Evolutionary conservation across 2,888 invertebrate species (phyloP).

Genomic region (Lithophane semibrunnea): DNA sequence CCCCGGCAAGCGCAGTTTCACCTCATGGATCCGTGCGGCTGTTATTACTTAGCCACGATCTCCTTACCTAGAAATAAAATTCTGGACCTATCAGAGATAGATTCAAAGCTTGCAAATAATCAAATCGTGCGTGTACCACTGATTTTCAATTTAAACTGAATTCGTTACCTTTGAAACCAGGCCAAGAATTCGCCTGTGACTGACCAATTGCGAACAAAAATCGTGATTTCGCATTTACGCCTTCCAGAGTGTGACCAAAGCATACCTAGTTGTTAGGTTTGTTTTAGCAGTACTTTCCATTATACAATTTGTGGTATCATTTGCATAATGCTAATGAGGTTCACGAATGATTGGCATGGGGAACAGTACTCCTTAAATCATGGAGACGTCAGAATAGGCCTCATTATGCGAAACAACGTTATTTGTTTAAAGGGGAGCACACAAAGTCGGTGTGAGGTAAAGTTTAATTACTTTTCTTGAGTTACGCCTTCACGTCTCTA

Average conservation of each 20-base stretch:
- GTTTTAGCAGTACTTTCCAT: conserved; percentile 22
- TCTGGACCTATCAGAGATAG: not conserved
- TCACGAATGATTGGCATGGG: conserved; percentile 25
- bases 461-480: conserved; percentile 49
- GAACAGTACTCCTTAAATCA: conserved; percentile 34
- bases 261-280: not conserved
- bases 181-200: conserved; percentile 47
- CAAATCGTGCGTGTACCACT: conserved; percentile 46
- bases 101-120: conserved; percentile 1
- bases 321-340: conserved; percentile 41
- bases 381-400: conserved; percentile 22
- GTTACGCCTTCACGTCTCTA: not conserved
- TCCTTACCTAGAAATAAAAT: not conserved
- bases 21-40: too few species aligned
- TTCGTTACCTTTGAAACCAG: conserved; percentile 42
- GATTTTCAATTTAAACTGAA: conserved; percentile 36
- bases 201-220: conserved; percentile 33
- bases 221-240: conserved; percentile 44
- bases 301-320: conserved; percentile 18
- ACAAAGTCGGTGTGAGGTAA: conserved; percentile 15
- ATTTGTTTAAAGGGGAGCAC: conserved; percentile 25
- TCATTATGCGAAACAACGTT: conserved; percentile 38
- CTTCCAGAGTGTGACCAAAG: conserved; percentile 11
- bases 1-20: too few species aligned
- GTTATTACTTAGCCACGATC: too few species aligned